Conservation (phyloP, 2,113 vertebrate species). For the Semicossyphus pulcher region DNA sequence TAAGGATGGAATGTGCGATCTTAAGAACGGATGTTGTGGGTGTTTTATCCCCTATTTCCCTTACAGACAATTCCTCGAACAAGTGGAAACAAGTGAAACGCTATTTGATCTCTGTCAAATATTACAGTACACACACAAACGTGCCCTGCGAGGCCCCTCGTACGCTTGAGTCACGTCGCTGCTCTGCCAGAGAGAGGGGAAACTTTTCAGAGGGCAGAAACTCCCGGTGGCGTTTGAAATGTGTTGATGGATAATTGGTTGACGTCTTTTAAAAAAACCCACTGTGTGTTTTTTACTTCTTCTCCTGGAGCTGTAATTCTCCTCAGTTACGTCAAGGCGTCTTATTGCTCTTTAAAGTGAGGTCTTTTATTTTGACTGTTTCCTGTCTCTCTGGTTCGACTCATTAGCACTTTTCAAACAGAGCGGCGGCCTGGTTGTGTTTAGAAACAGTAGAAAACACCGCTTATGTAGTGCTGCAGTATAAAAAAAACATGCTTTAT, state of each 20-base stretch:
- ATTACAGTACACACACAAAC: constrained; percentile 67
- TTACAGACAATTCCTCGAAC: constrained; percentile 79
- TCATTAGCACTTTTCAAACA: constrained; percentile 69
- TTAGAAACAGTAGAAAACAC: constrained; percentile 55
- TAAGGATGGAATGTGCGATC: constrained; percentile 81
- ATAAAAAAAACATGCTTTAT: constrained; percentile 6
- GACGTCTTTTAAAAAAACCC: constrained; percentile 41
- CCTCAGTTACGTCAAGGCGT: constrained; percentile 34
- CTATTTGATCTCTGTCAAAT: constrained; percentile 78
- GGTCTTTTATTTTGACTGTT: constrained; percentile 68
- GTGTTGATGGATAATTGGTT: constrained; percentile 58
- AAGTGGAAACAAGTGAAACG: constrained; percentile 83
- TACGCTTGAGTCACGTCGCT: constrained; percentile 36
- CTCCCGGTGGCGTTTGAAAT: constrained; percentile 55
- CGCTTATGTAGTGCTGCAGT: constrained; percentile 1
- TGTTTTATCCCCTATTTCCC: constrained; percentile 81
- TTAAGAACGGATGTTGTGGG: constrained; percentile 81
- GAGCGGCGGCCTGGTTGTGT: constrained; percentile 47
- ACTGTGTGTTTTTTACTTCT: constrained; percentile 14
- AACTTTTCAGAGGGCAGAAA: constrained; percentile 46
- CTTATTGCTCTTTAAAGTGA: constrained; percentile 42
- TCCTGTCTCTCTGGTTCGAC: constrained; percentile 70
- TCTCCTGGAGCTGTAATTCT: constrained; percentile 35
- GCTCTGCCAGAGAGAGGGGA: constrained; percentile 34
- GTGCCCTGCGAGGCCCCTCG: constrained; percentile 43